Evolutionary conservation across 2,888 invertebrate species (phyloP).

Genomic region (Hoplodrina blanda): DNA sequence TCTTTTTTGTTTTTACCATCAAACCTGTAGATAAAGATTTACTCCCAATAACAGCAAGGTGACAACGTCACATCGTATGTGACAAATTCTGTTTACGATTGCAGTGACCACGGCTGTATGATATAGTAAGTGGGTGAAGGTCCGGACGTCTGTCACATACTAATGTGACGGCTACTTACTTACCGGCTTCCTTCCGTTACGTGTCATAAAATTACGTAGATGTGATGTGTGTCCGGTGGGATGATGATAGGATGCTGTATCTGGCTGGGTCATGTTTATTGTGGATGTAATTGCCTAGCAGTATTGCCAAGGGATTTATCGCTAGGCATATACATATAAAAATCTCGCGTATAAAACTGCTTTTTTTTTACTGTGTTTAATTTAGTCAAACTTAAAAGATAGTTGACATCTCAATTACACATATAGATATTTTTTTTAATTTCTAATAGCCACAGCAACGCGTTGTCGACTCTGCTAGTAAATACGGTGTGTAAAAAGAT

Average conservation of each 20-base stretch:
- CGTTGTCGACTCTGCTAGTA: too few relatives aligned
- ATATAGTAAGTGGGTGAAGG: conserved; percentile 78
- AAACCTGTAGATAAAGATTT: background rate
- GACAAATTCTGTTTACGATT: conserved; percentile 61
- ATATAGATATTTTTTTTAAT: too few relatives aligned
- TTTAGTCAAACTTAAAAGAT: too few relatives aligned
- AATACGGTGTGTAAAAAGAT: too few relatives aligned
- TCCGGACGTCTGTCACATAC: conserved; percentile 71
- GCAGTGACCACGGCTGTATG: conserved; percentile 59
- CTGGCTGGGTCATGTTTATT: background rate
- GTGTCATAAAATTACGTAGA: conserved; percentile 57
- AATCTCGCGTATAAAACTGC: too few relatives aligned
- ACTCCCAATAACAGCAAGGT: conserved; percentile 49
- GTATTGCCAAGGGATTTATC: too few relatives aligned
- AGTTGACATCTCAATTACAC: too few relatives aligned
- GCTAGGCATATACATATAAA: too few relatives aligned
- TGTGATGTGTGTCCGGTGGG: conserved; percentile 33
- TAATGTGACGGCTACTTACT: conserved; percentile 65
- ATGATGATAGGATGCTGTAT: conserved; percentile 20
- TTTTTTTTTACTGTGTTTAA: too few relatives aligned
- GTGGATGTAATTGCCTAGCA: background rate
- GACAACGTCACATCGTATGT: conserved; percentile 49
- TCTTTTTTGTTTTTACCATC: background rate
- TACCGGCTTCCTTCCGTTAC: conserved; percentile 66
- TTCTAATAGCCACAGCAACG: too few relatives aligned